phyloP scores from a whole-genome alignment of 2,797 vertebrate genomes.

The Gila robusta region DNA sequence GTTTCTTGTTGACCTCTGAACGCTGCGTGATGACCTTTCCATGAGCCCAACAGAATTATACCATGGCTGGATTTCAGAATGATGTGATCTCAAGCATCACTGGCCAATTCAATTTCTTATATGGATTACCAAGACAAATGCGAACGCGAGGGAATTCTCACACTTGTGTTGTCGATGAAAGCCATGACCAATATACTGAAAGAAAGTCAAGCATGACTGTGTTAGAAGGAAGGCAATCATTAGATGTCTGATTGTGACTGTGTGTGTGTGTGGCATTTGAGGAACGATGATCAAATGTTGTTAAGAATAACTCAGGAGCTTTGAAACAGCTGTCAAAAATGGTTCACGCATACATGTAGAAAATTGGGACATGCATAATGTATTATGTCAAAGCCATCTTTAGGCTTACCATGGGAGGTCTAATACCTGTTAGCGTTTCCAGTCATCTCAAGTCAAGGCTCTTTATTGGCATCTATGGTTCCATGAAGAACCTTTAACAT shows the following conservation, averaged over 20 bases:
- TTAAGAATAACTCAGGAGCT: not conserved
- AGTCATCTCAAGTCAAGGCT: too few species aligned
- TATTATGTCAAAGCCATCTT: conserved; percentile 35
- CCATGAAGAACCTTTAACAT: too few species aligned
- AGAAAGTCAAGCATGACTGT: conserved; percentile 40
- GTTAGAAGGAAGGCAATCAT: not conserved
- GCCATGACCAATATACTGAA: not conserved
- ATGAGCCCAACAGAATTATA: conserved; percentile 57
- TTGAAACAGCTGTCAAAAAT: too few species aligned
- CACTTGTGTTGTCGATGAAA: conserved; percentile 29
- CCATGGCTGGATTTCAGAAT: conserved; percentile 49
- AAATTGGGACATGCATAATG: conserved; percentile 36
- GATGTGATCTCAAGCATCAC: conserved; percentile 22
- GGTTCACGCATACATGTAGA: conserved; percentile 11
- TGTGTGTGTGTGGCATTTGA: conserved; percentile 4
- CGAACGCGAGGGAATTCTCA: conserved; percentile 27
- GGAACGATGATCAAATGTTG: conserved; percentile 42
- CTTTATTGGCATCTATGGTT: too few species aligned
- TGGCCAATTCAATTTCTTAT: conserved; percentile 67
- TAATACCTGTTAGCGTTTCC: too few species aligned
- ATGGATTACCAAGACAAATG: conserved; percentile 57
- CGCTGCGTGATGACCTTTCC: conserved; percentile 67
- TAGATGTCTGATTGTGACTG: conserved; percentile 41
- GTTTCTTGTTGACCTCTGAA: conserved; percentile 72
- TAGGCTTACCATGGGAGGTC: not conserved